Conservation (phyloP, 2,888 invertebrate species). For the Drosophila pseudotakahashii region DNA sequence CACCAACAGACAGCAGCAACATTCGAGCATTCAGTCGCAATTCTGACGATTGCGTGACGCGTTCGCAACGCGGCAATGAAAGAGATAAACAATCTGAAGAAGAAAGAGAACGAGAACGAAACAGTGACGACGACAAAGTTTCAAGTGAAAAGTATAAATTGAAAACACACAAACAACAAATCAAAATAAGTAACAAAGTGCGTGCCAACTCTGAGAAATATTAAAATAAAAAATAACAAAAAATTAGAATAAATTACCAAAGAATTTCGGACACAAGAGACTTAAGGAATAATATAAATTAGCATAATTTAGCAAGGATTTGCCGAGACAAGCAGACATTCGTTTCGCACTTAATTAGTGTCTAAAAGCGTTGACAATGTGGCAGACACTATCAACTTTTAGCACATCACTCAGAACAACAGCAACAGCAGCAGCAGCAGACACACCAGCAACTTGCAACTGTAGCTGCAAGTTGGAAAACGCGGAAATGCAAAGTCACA, state of each 20-base stretch:
- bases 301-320: conserved; percentile 24
- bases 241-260: conserved; percentile 3
- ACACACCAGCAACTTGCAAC: conserved; percentile 40
- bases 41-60: conserved; percentile 72
- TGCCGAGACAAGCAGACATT: conserved; percentile 44
- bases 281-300: conserved; percentile 23
- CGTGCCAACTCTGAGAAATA: conserved; percentile 4
- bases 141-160: conserved; percentile 15
- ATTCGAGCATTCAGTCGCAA: conserved; percentile 50
- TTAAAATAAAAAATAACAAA: neutral
- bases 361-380: conserved; percentile 72
- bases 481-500: conserved; percentile 72
- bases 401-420: conserved; percentile 59
- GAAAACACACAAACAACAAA: conserved; percentile 1
- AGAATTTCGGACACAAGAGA: neutral
- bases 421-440: conserved; percentile 18
- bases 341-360: conserved; percentile 82
- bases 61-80: conserved; percentile 46
- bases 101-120: conserved; percentile 56
- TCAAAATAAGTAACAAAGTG: conserved; percentile 27
- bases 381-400: conserved; percentile 66
- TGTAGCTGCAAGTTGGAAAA: conserved; percentile 54
- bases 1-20: conserved; percentile 44
- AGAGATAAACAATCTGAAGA: neutral
- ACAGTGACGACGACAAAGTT: conserved; percentile 10